Percentiles rank a stretch among this genome's conserved stretches.
Evolutionary conservation across 2,888 invertebrate genomes (phyloP).

Genomic region (Pseudococcus jackbeardsleyi): DNA sequence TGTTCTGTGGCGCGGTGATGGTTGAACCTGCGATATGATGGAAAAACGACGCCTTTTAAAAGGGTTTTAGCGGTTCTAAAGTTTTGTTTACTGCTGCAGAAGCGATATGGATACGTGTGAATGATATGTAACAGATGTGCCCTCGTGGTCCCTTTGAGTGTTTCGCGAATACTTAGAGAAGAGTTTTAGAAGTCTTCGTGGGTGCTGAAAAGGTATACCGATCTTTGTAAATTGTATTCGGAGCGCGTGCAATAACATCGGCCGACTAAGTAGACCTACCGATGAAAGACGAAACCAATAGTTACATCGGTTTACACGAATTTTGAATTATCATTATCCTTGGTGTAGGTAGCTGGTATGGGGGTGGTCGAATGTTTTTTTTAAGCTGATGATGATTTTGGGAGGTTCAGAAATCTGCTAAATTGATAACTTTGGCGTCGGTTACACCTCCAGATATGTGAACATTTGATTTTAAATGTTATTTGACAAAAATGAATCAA

Average conservation of each 20-base stretch:
- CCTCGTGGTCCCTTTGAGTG: background rate
- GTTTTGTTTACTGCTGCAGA: conserved; percentile 9
- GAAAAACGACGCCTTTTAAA: conserved; percentile 9
- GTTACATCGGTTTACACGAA: background rate
- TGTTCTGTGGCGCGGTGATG: background rate
- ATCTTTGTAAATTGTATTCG: background rate
- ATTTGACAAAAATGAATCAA: too few species aligned
- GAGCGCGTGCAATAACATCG: background rate
- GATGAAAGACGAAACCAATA: conserved; percentile 32
- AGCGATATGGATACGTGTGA: background rate
- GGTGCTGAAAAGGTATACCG: background rate
- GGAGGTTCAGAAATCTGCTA: too few species aligned
- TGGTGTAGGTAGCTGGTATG: background rate
- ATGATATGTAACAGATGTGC: conserved; percentile 22
- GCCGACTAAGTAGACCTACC: background rate
- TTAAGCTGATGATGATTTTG: background rate
- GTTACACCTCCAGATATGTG: too few species aligned
- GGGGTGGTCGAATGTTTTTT: background rate
- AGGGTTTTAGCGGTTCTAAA: conserved; percentile 38
- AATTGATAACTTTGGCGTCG: too few species aligned
- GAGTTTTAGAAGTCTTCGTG: background rate
- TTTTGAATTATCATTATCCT: background rate
- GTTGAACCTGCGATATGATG: background rate
- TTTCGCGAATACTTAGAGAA: background rate
- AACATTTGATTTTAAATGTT: too few species aligned